Conservation (phyloP, 2,888 invertebrate genomes). For the Chromoteleia sp. region DNA sequence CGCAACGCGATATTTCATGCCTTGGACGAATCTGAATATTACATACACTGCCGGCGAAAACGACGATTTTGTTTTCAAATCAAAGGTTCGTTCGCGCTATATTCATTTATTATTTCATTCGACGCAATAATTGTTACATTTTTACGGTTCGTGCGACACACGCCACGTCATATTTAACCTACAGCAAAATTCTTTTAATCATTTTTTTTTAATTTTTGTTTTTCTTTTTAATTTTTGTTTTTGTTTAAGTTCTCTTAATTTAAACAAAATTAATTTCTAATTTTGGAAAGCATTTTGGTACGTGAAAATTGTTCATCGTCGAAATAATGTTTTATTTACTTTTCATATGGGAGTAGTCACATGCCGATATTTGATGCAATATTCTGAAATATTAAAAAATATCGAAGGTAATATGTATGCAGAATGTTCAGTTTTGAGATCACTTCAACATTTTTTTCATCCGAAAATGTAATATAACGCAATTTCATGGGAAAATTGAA, state of each 20-base stretch:
- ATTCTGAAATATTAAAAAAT: neutral
- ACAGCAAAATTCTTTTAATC: too few species aligned
- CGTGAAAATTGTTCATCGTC: too few species aligned
- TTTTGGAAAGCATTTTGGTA: too few species aligned
- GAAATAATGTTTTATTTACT: too few species aligned
- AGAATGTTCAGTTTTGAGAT: neutral
- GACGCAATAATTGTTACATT: slow-evolving; percentile 2
- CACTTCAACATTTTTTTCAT: neutral
- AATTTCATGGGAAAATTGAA: neutral
- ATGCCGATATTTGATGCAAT: neutral
- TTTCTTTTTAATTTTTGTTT: too few species aligned
- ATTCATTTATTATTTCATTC: neutral
- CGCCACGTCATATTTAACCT: too few species aligned
- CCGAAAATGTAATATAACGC: neutral
- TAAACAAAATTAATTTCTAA: too few species aligned
- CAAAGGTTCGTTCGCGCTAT: neutral
- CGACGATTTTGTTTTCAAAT: neutral
- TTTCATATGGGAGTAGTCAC: too few species aligned
- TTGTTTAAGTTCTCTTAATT: too few species aligned
- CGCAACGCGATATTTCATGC: slow-evolving; percentile 15
- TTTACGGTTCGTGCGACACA: neutral
- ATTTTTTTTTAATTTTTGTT: too few species aligned
- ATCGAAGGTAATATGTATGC: neutral
- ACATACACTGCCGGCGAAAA: neutral
- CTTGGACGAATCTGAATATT: slow-evolving; percentile 14